phyloP scores from a whole-genome alignment of 1,140 invertebrate species.

The Drosophila hydei region DNA sequence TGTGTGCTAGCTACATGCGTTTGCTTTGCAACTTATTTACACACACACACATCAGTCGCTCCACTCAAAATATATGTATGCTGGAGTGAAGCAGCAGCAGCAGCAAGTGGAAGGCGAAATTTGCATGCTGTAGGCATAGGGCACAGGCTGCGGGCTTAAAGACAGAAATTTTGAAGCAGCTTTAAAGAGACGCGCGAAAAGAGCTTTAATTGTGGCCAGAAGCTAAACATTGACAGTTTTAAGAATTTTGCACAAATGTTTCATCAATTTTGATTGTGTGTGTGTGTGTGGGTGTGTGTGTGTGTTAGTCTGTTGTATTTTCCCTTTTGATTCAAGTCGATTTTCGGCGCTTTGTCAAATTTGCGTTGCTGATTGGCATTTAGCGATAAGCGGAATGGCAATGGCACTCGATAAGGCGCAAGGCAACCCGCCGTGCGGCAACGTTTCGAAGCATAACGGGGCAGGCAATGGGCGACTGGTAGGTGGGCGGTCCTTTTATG shows the following conservation, averaged over 20 bases:
- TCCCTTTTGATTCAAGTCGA: neutral
- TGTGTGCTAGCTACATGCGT: slow-evolving; percentile 32
- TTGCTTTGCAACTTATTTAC: slow-evolving; percentile 59
- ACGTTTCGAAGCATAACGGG: no score
- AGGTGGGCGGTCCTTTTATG: slow-evolving; percentile 26
- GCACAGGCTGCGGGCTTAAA: no score
- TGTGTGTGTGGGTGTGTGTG: neutral
- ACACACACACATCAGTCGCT: slow-evolving; percentile 23
- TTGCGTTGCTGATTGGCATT: slow-evolving; percentile 50
- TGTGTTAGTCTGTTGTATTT: neutral
- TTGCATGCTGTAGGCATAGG: slow-evolving; percentile 12
- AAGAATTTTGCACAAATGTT: slow-evolving; percentile 7
- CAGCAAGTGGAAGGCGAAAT: no score
- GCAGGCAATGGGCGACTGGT: no score
- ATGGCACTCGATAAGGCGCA: neutral
- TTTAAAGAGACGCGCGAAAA: no score
- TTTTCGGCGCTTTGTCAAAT: slow-evolving; percentile 24
- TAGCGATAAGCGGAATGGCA: slow-evolving; percentile 35
- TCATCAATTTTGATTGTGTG: neutral
- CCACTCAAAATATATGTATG: neutral
- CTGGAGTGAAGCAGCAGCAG: neutral
- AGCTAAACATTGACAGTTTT: slow-evolving; percentile 1
- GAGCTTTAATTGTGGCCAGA: slow-evolving; percentile 21
- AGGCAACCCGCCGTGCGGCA: no score
- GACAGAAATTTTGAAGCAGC: no score